phyloP scores from a whole-genome alignment of 2,113 vertebrate species.

The Parus major region DNA sequence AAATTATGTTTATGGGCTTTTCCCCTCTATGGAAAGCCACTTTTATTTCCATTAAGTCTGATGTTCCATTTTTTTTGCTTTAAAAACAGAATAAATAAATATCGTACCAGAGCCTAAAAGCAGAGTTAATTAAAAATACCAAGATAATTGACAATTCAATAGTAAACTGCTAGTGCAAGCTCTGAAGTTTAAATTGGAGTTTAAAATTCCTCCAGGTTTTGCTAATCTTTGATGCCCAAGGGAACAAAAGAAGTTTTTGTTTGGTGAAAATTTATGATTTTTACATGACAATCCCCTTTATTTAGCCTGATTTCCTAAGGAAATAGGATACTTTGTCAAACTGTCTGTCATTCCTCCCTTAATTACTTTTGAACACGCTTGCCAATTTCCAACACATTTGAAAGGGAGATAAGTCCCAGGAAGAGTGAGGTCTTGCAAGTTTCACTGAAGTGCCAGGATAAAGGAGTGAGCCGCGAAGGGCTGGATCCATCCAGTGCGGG shows the following conservation, averaged over 20 bases:
- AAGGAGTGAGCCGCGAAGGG: background rate
- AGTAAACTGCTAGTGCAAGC: background rate
- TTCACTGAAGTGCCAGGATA: background rate
- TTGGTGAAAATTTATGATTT: slow-evolving; percentile 1
- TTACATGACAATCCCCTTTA: background rate
- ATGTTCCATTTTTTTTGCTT: background rate
- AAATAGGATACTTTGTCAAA: slow-evolving; percentile 24
- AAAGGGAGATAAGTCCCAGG: background rate
- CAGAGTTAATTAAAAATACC: slow-evolving; percentile 49
- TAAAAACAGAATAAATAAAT: slow-evolving; percentile 6
- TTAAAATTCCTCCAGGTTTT: slow-evolving; percentile 30
- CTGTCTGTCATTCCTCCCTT: background rate
- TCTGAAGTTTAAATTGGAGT: slow-evolving; percentile 26
- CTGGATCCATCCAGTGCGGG: background rate
- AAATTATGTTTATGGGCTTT: background rate
- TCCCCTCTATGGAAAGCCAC: background rate
- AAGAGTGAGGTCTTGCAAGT: background rate
- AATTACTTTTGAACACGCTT: slow-evolving; percentile 16
- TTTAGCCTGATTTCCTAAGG: slow-evolving; percentile 8
- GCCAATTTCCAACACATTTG: background rate
- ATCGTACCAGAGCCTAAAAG: background rate
- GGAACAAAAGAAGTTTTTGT: slow-evolving; percentile 1
- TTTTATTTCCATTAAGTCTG: background rate
- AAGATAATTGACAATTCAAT: slow-evolving; percentile 28
- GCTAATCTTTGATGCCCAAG: slow-evolving; percentile 26